Evolutionary conservation across 35 echinoderm and acorn worm genomes (phyloP).

Genomic region (Amphiura filiformis): DNA sequence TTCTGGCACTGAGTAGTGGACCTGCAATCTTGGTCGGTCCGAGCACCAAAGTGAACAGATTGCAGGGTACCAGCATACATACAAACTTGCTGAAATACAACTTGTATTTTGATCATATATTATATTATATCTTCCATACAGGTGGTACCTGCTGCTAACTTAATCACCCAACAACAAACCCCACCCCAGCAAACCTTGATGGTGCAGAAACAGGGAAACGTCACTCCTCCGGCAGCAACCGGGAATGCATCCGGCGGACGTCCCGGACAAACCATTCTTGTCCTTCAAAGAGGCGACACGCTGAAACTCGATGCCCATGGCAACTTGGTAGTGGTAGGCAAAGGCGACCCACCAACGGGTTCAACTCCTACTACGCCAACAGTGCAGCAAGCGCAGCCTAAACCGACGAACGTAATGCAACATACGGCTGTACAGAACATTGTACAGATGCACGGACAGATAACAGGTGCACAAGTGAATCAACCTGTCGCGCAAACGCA

Average conservation of each 20-base stretch:
- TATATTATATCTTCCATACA: too few species aligned
- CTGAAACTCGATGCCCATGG: slow-evolving; percentile 52
- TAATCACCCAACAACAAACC: too few species aligned
- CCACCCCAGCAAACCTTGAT: too few species aligned
- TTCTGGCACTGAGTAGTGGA: too few species aligned
- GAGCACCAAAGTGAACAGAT: too few species aligned
- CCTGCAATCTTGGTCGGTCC: too few species aligned
- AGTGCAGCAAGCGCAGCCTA: slow-evolving; percentile 14
- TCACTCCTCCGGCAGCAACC: slow-evolving; percentile 10
- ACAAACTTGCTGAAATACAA: too few species aligned
- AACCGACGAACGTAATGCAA: slow-evolving; percentile 30
- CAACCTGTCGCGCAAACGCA: slow-evolving; percentile 13
- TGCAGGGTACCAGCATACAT: too few species aligned
- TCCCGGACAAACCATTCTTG: slow-evolving; percentile 37
- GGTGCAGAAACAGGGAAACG: neutral
- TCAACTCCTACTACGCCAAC: neutral
- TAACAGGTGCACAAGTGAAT: neutral
- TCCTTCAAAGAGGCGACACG: slow-evolving; percentile 50
- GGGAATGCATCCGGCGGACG: neutral
- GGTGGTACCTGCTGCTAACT: too few species aligned
- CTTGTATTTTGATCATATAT: too few species aligned
- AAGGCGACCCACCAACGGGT: slow-evolving; percentile 31
- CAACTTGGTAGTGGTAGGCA: slow-evolving; percentile 40
- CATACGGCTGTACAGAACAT: slow-evolving; percentile 15
- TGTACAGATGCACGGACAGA: neutral